Percentiles rank a stretch among this genome's conserved stretches.
Conservation (phyloP, 2,113 vertebrate genomes). For the Stercorarius parasiticus region DNA sequence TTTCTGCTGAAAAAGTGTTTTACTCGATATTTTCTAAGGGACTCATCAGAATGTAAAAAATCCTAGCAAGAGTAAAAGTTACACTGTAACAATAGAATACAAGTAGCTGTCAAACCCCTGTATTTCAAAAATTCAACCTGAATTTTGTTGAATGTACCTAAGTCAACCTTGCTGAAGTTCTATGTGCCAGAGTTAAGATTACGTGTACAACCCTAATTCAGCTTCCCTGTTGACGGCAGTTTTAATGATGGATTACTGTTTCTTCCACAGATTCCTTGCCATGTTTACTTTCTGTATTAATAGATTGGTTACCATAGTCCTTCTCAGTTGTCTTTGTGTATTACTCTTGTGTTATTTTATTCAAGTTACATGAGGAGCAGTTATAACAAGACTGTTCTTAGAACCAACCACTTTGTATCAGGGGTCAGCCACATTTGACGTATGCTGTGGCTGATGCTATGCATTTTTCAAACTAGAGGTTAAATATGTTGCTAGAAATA, state of each 20-base stretch:
- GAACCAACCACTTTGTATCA: background rate
- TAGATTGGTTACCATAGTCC: background rate
- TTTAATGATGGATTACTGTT: background rate
- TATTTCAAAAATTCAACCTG: background rate
- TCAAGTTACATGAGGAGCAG: background rate
- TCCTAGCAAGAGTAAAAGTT: background rate
- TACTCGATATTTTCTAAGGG: background rate
- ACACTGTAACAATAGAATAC: background rate
- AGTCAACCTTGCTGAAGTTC: background rate
- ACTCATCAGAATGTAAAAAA: background rate
- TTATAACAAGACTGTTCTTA: background rate
- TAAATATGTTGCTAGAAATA: background rate
- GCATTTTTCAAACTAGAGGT: background rate
- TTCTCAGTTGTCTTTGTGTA: background rate
- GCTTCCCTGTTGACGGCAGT: background rate
- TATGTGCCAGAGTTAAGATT: background rate
- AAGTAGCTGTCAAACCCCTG: background rate
- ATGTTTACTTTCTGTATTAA: background rate
- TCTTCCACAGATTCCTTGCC: background rate
- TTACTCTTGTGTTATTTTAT: background rate
- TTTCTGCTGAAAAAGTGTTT: background rate
- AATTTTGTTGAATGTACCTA: background rate
- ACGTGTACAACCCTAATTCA: background rate
- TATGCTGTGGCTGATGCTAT: background rate
- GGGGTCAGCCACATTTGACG: background rate